A percentile compares a stretch with the other conserved stretches of the same genome.
Evolutionary conservation across 2,888 invertebrate species (phyloP).

Genomic region (Lymantria dispar): DNA sequence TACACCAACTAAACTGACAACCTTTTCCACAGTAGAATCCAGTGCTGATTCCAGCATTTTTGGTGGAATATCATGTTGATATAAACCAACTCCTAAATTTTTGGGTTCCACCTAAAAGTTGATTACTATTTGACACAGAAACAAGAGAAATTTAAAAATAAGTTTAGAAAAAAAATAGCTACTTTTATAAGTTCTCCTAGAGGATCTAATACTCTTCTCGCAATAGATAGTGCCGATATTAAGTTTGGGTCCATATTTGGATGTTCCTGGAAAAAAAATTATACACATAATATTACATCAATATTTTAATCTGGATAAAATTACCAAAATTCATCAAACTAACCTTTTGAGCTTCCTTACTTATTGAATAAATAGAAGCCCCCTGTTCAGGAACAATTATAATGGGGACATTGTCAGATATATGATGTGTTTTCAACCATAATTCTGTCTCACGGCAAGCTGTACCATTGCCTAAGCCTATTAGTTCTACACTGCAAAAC

Average conservation of each 20-base stretch:
- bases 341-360: constrained; percentile 89
- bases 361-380: constrained; percentile 95
- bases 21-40: constrained; percentile 92
- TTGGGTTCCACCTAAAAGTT: constrained; percentile 88
- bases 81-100: constrained; percentile 97
- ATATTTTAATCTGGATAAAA: background rate
- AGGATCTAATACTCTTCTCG: constrained; percentile 94
- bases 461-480: constrained; percentile 95
- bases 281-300: background rate
- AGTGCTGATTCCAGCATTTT: constrained; percentile 88
- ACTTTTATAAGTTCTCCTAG: constrained; percentile 94
- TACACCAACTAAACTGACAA: constrained; percentile 96
- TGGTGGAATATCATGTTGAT: constrained; percentile 94
- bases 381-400: constrained; percentile 95
- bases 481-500: constrained; percentile 86
- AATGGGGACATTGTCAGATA: constrained; percentile 83
- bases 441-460: constrained; percentile 94
- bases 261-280: constrained; percentile 84
- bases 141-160: background rate
- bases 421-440: constrained; percentile 83
- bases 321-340: background rate
- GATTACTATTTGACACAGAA: background rate
- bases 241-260: constrained; percentile 91
- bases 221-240: constrained; percentile 89
- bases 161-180: constrained; percentile 17